phyloP scores from a whole-genome alignment of 2,888 invertebrate genomes.

The Macrophya annulata region DNA sequence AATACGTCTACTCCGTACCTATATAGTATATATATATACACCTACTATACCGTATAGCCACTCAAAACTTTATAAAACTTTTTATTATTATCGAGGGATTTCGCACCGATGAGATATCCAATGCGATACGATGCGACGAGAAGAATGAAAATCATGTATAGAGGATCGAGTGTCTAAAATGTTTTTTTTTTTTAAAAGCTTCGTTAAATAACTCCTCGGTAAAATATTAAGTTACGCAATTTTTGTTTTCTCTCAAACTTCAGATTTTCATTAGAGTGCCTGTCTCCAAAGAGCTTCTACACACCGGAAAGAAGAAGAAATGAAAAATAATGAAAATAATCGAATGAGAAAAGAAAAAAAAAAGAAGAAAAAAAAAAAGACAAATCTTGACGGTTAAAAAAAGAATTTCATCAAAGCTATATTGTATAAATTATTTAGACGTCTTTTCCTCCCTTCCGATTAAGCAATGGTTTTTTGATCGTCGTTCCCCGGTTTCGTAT shows the following conservation, averaged over 20 bases:
- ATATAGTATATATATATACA: not conserved
- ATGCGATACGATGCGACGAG: not conserved
- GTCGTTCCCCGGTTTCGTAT: not conserved
- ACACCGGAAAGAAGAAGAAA: not conserved
- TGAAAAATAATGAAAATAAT: not conserved
- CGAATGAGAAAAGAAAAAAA: too few species aligned
- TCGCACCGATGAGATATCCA: not conserved
- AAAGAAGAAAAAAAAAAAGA: not conserved
- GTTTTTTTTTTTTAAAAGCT: slow-evolving; percentile 4
- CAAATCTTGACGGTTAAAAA: not conserved
- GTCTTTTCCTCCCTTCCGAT: not conserved
- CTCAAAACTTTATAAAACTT: slow-evolving; percentile 22
- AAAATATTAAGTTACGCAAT: slow-evolving; percentile 24
- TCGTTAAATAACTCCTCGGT: not conserved
- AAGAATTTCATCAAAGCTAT: not conserved
- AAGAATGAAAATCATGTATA: slow-evolving; percentile 16
- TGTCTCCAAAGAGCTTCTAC: not conserved
- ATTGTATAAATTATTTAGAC: slow-evolving; percentile 25
- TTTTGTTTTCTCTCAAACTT: not conserved
- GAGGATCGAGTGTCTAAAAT: slow-evolving; percentile 17
- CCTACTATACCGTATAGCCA: not conserved
- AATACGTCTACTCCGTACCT: not conserved
- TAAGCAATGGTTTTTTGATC: not conserved
- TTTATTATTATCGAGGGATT: slow-evolving; percentile 39
- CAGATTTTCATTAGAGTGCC: not conserved